Conservation (phyloP, 2,113 vertebrate genomes). For the Trichomycterus rosablanca region DNA sequence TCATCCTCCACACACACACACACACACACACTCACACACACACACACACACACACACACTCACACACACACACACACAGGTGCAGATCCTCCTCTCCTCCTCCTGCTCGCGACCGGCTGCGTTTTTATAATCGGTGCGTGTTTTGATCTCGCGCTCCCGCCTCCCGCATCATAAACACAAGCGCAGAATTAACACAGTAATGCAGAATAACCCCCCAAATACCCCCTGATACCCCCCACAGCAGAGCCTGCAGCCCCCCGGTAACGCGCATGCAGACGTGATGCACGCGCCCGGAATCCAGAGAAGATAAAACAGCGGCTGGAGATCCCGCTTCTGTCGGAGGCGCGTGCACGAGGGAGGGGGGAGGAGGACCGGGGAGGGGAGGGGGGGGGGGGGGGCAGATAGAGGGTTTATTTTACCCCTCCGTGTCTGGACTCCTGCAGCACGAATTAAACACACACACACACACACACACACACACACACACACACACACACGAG, state of each 20-base stretch:
- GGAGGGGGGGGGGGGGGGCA: not conserved
- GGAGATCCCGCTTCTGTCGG: not conserved
- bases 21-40: not conserved
- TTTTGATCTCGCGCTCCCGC: no score
- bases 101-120: no score
- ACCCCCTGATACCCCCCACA: no score
- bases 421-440: slow-evolving; percentile 2
- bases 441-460: slow-evolving; percentile 14
- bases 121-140: no score
- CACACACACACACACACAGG: not conserved
- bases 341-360: not conserved
- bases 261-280: no score
- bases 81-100: no score
- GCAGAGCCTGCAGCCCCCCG: no score
- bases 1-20: not conserved
- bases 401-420: slow-evolving; percentile 5
- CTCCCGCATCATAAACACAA: no score
- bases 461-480: not conserved
- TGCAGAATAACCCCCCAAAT: no score
- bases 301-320: not conserved
- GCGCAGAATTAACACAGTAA: no score
- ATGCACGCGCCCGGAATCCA: no score
- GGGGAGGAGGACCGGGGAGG: not conserved
- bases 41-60: not conserved
- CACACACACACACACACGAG: not conserved